Evolutionary conservation across 2,797 vertebrate species (phyloP), one percentile per base, ranked within the genome.

Genomic region (Aratinga solstitialis): DNA sequence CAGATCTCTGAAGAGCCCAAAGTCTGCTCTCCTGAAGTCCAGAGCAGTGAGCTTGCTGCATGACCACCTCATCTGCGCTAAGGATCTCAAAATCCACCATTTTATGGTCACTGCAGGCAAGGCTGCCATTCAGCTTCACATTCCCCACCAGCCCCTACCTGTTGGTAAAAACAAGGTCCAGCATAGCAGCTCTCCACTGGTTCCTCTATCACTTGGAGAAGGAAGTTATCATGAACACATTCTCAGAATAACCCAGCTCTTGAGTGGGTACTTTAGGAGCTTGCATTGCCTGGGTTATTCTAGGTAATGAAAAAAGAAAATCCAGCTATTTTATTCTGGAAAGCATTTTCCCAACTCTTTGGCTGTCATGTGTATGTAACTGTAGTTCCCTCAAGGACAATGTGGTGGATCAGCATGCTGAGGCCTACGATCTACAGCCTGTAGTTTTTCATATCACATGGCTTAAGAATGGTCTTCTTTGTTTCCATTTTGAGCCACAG

Each of bases 401-500:
- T 96, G 92, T 94, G 83, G 94, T 97, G 89, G 96, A 97, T 92
- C 94, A 97, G 95, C 94, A 67, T 96, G 94, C 95, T 96, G 93
- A 96, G 95, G 94, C 92, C 93, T 96, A 68, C 51, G 48, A 84
- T 89, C 94, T 96, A 80, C 87, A 97, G 97, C 86, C 96, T 93
- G 93, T 93, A 97, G 96, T 96, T 97, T 97, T 98, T 97, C 94
- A 96, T 96, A 97, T 97, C 95, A 92, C 85, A 23, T 96, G 95
- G 96, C 96, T 75, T 92, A 97, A 97, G 98, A 98, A 98, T 97
- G 97, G 97, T 96, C 84, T 68, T 97, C 97, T 98, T 97, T 98
- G 97, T 98, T 98, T 98, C 96, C 96, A 96, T 97, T 98, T 98
- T 96, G 96, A 98, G 95, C 93, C 97, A 97, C 43, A 50, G 95